Evolutionary conservation across 2,888 invertebrate species (phyloP), one percentile per base, ranked within the genome.

Genomic region (Stenotaenia linearis): DNA sequence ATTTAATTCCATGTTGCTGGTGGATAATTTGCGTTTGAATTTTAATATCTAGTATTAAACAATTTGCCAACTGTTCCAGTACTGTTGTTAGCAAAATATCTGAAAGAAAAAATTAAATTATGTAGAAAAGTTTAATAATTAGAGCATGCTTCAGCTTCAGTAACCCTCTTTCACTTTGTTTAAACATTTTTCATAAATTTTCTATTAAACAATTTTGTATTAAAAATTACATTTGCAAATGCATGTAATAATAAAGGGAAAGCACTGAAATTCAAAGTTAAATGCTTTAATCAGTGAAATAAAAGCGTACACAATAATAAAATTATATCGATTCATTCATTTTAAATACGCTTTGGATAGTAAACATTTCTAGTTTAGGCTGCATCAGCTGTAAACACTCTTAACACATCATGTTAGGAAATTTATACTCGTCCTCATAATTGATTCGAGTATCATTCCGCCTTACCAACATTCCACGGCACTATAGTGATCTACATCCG

Each of bases 381-480:
- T 7, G 28, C 12, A 69, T 69, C 69, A 69, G 69, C 69, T 69
- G 69, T 69, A 69, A 69, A 69, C 69, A 28, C 25, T 56, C 21
- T 69, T 23, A 28, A 69, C 69, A 69, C 69, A 28, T 12, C 69
- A 28, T 28, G 69, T 69, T 69, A 69, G 28, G 25, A 69, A 69
- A 69, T 69, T 69, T 28, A 69, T 69, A 69, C 69, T 69, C 69
- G 69, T 69, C 69, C 69, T 28, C 69, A 69, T 69, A 69, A 69
- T 69, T 69, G 69, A 69, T 69, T 69, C 69, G 69, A 69, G 69
- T 69, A 69, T 69, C 69, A 69, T 69, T 69, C 69, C 69, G 69
- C 69, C 69, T 69, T 69, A 69, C 69, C 69, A 69, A 25, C 69
- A 69, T 69, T 69, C 69, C 69, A 69, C 69, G 69, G 69, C 69